Conservation (phyloP, 1,140 invertebrate genomes). For the Bemisia tabaci region DNA sequence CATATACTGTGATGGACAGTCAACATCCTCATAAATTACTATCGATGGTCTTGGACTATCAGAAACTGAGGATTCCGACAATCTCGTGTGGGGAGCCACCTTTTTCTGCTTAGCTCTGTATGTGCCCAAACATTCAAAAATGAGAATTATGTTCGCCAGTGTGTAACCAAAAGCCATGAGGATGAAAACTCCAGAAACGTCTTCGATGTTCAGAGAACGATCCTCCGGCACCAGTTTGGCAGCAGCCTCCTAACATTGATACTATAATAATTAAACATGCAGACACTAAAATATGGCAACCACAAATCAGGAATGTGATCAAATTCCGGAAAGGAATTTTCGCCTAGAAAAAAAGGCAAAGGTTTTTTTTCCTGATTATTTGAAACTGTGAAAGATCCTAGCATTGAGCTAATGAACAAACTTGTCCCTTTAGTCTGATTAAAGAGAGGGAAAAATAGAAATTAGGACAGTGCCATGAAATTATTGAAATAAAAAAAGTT, state of each 20-base stretch:
- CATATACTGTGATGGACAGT: neutral
- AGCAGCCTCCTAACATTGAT: neutral
- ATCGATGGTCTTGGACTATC: neutral
- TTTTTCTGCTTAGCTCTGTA: neutral
- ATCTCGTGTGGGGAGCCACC: neutral
- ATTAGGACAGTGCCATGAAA: too few relatives aligned
- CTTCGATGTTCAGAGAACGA: slow-evolving; percentile 50
- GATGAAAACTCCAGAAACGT: slow-evolving; percentile 64
- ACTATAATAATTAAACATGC: too few relatives aligned
- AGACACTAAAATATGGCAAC: too few relatives aligned
- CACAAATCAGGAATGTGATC: too few relatives aligned
- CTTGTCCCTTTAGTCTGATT: too few relatives aligned
- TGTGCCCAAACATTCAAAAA: slow-evolving; percentile 16
- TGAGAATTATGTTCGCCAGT: slow-evolving; percentile 31
- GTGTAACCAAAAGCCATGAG: slow-evolving; percentile 49
- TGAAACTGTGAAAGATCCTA: too few relatives aligned
- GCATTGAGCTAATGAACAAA: too few relatives aligned
- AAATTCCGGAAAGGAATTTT: too few relatives aligned
- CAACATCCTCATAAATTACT: neutral
- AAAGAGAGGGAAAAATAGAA: too few relatives aligned
- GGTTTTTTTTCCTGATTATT: too few relatives aligned
- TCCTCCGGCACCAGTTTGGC: slow-evolving; percentile 39
- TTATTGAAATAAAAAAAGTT: too few relatives aligned
- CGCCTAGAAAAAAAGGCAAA: too few relatives aligned
- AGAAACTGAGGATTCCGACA: neutral